Percentiles rank a stretch among this genome's conserved stretches.
Conservation (phyloP, 2,113 vertebrate genomes). For the Stomatorhinus ivindoensis region DNA sequence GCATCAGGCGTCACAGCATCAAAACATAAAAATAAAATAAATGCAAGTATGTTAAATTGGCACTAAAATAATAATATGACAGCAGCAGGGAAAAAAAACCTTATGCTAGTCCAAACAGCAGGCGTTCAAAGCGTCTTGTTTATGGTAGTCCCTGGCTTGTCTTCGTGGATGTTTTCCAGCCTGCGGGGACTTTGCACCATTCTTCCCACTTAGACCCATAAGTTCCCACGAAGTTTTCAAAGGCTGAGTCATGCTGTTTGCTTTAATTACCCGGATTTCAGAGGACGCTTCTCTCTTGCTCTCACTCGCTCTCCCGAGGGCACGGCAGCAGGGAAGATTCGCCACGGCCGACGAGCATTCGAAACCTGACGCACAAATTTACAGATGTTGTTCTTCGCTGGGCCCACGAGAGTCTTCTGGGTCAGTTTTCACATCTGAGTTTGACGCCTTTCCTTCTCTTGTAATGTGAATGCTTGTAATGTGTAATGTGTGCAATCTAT, state of each 20-base stretch:
- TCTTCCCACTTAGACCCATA: constrained; percentile 68
- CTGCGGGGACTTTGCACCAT: constrained; percentile 75
- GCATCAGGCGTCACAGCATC: neutral
- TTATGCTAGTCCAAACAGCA: constrained; percentile 34
- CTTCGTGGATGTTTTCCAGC: constrained; percentile 69
- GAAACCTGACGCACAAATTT: neutral
- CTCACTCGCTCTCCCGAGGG: constrained; percentile 35
- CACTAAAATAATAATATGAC: constrained; percentile 33
- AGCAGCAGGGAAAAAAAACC: constrained; percentile 37
- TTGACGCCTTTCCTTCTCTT: neutral
- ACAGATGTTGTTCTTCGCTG: neutral
- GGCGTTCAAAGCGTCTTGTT: constrained; percentile 44
- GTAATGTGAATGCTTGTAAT: neutral
- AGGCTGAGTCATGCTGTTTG: constrained; percentile 76
- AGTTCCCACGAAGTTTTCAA: constrained; percentile 79
- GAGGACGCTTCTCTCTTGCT: constrained; percentile 57
- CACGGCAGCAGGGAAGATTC: constrained; percentile 68
- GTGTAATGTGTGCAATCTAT: too few species aligned
- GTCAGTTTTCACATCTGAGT: neutral
- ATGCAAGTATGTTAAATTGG: neutral
- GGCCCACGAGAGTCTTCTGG: neutral
- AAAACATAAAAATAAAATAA: neutral
- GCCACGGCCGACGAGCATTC: constrained; percentile 37
- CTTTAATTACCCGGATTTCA: constrained; percentile 78
- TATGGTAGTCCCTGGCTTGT: constrained; percentile 60